phyloP scores from a whole-genome alignment of 2,797 vertebrate genomes.

The Myotis myotis region DNA sequence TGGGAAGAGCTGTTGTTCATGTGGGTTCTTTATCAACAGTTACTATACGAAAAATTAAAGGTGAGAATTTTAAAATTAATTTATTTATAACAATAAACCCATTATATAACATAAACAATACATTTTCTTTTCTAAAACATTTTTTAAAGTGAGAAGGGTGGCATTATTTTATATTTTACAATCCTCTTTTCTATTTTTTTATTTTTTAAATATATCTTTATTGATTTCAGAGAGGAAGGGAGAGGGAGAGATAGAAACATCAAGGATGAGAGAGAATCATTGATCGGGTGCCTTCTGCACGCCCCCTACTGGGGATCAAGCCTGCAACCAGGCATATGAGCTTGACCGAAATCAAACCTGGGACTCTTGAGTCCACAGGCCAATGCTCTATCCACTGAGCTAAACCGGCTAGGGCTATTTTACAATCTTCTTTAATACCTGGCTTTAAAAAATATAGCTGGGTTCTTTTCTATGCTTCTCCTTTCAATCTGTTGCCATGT shows the following conservation, averaged over 20 bases:
- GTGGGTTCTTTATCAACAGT: neutral
- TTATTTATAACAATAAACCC: constrained; percentile 21
- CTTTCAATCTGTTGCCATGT: neutral
- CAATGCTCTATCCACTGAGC: neutral
- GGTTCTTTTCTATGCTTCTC: neutral
- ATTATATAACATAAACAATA: neutral
- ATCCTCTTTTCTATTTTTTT: neutral
- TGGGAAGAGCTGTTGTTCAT: neutral
- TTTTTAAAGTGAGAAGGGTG: neutral
- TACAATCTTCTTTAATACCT: neutral
- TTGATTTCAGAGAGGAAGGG: no score
- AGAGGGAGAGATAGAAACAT: no score
- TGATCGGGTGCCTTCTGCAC: no score
- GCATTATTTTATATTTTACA: neutral
- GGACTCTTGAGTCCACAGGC: neutral
- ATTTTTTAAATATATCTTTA: no score
- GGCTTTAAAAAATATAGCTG: constrained; percentile 7
- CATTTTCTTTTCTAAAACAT: neutral
- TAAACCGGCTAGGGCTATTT: neutral
- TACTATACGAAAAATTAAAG: neutral
- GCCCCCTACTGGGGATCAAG: no score
- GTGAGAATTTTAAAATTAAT: neutral
- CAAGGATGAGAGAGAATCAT: no score
- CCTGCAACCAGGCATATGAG: no score
- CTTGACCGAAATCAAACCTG: neutral